A percentile compares a stretch with the other conserved stretches of the same genome.
Evolutionary conservation across 2,888 invertebrate species (phyloP).

Genomic region (Diadromus collaris): DNA sequence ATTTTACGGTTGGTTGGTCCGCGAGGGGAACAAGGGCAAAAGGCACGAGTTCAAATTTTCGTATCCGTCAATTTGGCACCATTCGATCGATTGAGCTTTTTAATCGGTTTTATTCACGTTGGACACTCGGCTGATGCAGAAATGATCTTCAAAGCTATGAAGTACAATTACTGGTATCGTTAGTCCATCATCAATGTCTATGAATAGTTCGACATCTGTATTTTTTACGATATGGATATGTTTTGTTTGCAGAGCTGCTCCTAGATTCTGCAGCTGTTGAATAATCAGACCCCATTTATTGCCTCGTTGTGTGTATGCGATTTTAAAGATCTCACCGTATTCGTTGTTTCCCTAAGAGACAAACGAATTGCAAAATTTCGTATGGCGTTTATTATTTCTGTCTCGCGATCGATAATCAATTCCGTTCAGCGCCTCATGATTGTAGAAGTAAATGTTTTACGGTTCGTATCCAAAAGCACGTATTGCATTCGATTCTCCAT

Average conservation of each 20-base stretch:
- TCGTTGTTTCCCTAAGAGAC: slow-evolving; percentile 3
- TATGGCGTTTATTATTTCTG: slow-evolving; percentile 2
- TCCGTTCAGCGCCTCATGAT: not conserved
- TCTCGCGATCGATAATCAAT: not conserved
- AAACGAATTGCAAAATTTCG: slow-evolving; percentile 7
- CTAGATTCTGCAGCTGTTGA: not conserved
- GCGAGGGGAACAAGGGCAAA: no score
- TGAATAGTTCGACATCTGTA: not conserved
- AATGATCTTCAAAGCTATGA: not conserved
- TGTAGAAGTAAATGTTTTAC: not conserved
- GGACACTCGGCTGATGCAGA: slow-evolving; percentile 1
- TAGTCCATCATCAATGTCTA: not conserved
- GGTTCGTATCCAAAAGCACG: slow-evolving; percentile 1
- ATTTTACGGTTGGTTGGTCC: no score
- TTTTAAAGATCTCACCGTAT: not conserved
- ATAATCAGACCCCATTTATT: slow-evolving; percentile 2
- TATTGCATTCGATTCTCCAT: not conserved
- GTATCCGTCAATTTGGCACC: no score
- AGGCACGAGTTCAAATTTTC: no score
- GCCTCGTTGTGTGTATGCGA: not conserved
- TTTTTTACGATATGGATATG: slow-evolving; percentile 3
- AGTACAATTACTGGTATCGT: slow-evolving; percentile 7
- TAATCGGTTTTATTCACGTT: slow-evolving; percentile 4
- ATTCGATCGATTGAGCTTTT: not conserved
- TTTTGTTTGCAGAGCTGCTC: not conserved